Conservation (phyloP, 1,140 invertebrate genomes). For the Camponotus floridanus region DNA sequence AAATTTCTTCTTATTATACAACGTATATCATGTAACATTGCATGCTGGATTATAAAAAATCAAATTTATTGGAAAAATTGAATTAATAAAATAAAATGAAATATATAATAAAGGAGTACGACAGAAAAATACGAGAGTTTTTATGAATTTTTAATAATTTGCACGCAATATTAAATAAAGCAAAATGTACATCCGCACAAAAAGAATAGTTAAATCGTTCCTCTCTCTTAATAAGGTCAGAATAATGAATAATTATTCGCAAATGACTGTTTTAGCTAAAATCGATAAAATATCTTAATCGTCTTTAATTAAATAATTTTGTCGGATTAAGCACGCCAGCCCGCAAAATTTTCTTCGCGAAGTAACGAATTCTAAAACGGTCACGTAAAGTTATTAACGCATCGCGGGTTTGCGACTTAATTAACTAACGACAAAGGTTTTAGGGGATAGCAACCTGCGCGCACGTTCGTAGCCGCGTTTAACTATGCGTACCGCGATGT, state of each 20-base stretch:
- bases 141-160: constrained; percentile 36
- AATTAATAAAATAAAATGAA: constrained; percentile 9
- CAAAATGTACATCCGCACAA: neutral
- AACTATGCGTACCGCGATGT: constrained; percentile 65
- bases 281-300: constrained; percentile 24
- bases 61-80: constrained; percentile 1
- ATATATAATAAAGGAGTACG: neutral
- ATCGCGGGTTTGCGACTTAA: constrained; percentile 63
- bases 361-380: constrained; percentile 44
- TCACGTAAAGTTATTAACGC: constrained; percentile 64
- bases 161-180: constrained; percentile 3
- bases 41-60: constrained; percentile 32
- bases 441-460: neutral
- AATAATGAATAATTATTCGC: constrained; percentile 13
- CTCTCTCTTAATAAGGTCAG: neutral
- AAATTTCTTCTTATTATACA: constrained; percentile 1
- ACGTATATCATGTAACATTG: neutral
- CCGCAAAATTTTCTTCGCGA: constrained; percentile 16
- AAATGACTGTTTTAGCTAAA: neutral
- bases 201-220: neutral
- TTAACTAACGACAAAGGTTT: constrained; percentile 71
- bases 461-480: constrained; percentile 44
- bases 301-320: constrained; percentile 40
- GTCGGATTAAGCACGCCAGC: neutral
- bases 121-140: constrained; percentile 20